Conservation (phyloP, 2,797 vertebrate species). For the Silurus aristotelis region DNA sequence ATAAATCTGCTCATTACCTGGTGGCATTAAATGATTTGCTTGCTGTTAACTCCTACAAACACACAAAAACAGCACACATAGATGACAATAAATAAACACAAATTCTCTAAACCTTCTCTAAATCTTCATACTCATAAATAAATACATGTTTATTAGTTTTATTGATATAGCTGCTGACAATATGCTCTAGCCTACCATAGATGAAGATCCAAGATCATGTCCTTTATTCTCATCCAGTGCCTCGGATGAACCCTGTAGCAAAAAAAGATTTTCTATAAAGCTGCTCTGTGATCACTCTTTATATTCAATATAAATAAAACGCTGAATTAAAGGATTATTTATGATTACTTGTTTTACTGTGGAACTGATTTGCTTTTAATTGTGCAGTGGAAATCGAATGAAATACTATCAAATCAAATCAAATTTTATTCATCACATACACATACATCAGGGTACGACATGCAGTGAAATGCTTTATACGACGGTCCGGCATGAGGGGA, state of each 20-base stretch:
- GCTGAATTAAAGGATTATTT: not conserved
- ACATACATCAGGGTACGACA: too few species aligned
- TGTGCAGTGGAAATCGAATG: not conserved
- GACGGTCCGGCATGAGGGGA: too few species aligned
- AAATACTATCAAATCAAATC: too few species aligned
- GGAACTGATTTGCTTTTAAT: not conserved
- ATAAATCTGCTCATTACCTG: constrained; percentile 37
- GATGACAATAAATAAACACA: not conserved
- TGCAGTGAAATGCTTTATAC: too few species aligned
- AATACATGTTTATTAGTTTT: too few species aligned
- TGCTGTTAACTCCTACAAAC: constrained; percentile 36
- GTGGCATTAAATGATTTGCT: not conserved
- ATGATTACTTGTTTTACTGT: not conserved
- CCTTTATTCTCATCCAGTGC: not conserved
- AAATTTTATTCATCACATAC: too few species aligned
- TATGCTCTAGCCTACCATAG: constrained; percentile 1
- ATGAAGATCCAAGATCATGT: not conserved
- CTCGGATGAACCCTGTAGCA: constrained; percentile 29
- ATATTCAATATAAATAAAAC: not conserved
- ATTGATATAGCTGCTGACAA: not conserved
- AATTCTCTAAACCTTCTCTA: not conserved
- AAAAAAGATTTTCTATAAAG: not conserved
- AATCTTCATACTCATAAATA: not conserved
- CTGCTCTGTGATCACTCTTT: not conserved
- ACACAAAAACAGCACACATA: constrained; percentile 23